A percentile compares a stretch with the other conserved stretches of the same genome.
Evolutionary conservation across 2,797 vertebrate species (phyloP).

Genomic region (Choloepus didactylus): DNA sequence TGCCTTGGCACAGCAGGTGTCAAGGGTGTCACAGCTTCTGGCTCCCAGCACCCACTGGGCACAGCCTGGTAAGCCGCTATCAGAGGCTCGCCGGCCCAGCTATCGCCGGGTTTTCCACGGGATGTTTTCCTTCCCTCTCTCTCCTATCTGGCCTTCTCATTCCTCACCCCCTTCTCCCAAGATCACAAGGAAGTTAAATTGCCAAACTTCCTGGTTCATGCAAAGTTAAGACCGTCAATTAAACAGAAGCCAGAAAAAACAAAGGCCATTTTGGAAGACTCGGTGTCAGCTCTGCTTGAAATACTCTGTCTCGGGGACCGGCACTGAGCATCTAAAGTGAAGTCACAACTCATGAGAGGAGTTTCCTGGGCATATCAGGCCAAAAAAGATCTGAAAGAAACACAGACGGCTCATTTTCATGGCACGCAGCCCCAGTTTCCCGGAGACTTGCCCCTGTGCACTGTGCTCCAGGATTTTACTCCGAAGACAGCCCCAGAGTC

Average conservation of each 20-base stretch:
- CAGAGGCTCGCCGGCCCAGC: fast-evolving
- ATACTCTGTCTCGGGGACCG: neutral
- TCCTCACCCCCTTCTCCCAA: slow-evolving; percentile 32
- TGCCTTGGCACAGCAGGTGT: neutral
- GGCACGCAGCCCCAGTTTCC: neutral
- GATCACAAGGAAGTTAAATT: slow-evolving; percentile 73
- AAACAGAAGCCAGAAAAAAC: slow-evolving; percentile 27
- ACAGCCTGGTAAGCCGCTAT: fast-evolving
- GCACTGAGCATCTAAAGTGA: neutral
- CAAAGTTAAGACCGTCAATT: slow-evolving; percentile 76
- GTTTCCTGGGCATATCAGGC: neutral
- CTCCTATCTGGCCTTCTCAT: neutral
- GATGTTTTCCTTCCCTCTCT: neutral
- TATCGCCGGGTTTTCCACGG: fast-evolving
- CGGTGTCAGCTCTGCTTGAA: slow-evolving; percentile 10
- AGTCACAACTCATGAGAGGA: neutral
- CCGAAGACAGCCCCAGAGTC: neutral
- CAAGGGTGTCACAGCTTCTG: neutral
- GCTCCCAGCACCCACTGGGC: neutral
- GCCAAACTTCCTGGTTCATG: slow-evolving; percentile 79
- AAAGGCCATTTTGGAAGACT: neutral
- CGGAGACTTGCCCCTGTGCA: too few species aligned
- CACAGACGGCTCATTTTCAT: fast-evolving
- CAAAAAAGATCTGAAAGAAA: neutral
- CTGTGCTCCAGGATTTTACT: neutral